A percentile compares a stretch with the other conserved stretches of the same genome.
phyloP scores from a whole-genome alignment of 2,797 vertebrate species.

The Phataginus tricuspis region DNA sequence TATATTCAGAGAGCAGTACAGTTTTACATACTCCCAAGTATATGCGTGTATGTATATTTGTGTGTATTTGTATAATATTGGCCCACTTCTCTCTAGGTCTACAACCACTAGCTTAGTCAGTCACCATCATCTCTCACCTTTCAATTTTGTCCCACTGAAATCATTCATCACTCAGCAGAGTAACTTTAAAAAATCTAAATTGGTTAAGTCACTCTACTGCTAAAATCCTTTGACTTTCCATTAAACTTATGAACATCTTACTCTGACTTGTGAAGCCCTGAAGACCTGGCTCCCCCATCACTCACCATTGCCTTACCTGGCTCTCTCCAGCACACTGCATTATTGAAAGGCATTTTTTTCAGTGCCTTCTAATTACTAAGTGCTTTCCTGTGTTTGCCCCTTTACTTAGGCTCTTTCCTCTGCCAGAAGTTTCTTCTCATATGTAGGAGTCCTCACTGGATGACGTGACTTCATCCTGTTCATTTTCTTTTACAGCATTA shows the following conservation, averaged over 20 bases:
- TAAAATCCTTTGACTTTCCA: neutral
- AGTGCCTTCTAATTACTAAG: neutral
- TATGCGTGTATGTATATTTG: neutral
- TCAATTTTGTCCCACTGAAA: neutral
- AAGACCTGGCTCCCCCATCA: neutral
- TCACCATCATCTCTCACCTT: neutral
- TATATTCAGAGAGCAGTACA: neutral
- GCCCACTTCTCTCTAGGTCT: neutral
- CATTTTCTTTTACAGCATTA: neutral
- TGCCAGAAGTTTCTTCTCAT: neutral
- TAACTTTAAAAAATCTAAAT: neutral
- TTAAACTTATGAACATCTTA: neutral
- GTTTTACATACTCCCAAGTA: neutral
- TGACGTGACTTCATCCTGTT: neutral
- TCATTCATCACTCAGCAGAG: neutral
- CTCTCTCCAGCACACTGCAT: neutral
- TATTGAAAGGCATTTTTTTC: neutral
- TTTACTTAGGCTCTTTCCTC: neutral
- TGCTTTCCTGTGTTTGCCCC: neutral
- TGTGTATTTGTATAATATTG: neutral
- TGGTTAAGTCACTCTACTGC: neutral
- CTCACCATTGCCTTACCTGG: neutral
- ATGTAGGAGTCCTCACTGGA: neutral
- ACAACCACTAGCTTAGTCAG: neutral
- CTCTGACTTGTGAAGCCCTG: neutral